A percentile compares a stretch with the other conserved stretches of the same genome.
These are phyloP conservation scores for Caenorhabditis doughertyi DNA, from an alignment of 2,888 invertebrate species.

Conservation along the genomic window DNA sequence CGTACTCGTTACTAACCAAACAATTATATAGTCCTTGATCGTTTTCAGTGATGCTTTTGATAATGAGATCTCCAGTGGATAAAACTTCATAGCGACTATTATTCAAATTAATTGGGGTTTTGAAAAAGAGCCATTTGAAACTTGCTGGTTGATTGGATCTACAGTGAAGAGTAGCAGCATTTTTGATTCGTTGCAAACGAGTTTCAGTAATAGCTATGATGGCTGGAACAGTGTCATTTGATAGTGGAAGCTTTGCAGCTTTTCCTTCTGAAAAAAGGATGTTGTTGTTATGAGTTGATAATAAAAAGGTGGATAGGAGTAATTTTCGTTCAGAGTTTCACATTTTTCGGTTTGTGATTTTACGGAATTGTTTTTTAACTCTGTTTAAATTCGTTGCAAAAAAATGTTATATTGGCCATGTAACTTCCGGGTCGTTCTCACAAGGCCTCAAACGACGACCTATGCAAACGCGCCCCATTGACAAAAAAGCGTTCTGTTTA, in stretches of 20 bases:
- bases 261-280: neutral
- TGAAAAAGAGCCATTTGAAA: neutral
- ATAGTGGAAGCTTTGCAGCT: neutral
- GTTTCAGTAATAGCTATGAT: neutral
- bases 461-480: no score
- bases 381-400: no score
- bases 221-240: neutral
- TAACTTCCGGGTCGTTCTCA: no score
- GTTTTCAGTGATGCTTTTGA: neutral
- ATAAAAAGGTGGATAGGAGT: no score
- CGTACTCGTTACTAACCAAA: neutral
- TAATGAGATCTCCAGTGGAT: neutral
- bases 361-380: no score
- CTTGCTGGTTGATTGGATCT: neutral
- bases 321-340: no score
- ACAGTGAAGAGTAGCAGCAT: neutral
- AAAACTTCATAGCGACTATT: neutral
- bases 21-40: neutral
- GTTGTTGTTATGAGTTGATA: no score
- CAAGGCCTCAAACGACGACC: no score
- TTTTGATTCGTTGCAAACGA: neutral
- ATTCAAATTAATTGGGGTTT: neutral
- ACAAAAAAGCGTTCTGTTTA: no score
- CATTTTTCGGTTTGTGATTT: no score
- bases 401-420: no score